Conservation (phyloP, 1,140 invertebrate species). For the Drosophila serrata region DNA sequence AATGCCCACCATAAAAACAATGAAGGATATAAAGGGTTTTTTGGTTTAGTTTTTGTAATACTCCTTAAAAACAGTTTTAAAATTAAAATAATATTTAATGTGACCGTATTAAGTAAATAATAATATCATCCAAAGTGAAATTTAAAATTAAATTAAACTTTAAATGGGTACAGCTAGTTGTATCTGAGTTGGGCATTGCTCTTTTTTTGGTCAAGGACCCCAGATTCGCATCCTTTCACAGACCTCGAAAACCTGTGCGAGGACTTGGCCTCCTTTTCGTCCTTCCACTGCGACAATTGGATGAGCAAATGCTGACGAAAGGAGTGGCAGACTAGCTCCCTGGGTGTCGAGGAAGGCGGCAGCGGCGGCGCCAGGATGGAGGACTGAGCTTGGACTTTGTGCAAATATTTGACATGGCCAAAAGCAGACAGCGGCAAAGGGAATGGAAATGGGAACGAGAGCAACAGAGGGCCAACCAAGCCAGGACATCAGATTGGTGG, state of each 20-base stretch:
- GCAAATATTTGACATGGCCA: conserved; percentile 77
- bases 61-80: neutral
- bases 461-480: neutral
- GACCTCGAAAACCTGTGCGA: conserved; percentile 18
- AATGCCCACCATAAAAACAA: conserved; percentile 12
- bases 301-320: conserved; percentile 58
- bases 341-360: neutral
- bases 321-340: conserved; percentile 15
- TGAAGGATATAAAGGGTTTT: neutral
- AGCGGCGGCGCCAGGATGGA: conserved; percentile 3
- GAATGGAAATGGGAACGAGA: neutral
- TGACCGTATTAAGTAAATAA: neutral
- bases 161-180: conserved; percentile 1
- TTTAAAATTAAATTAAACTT: neutral
- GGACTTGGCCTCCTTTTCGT: conserved; percentile 33
- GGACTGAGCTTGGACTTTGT: conserved; percentile 60
- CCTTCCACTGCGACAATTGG: conserved; percentile 42
- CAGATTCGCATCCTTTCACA: neutral
- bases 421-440: conserved; percentile 45
- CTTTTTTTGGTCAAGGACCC: conserved; percentile 65
- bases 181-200: conserved; percentile 10
- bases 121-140: neutral
- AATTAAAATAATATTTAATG: neutral
- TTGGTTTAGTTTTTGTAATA: neutral
- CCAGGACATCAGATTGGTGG: conserved; percentile 6